A percentile compares a stretch with the other conserved stretches of the same genome.
Evolutionary conservation across 2,888 invertebrate genomes (phyloP).

Genomic region (Lycia hirtaria): DNA sequence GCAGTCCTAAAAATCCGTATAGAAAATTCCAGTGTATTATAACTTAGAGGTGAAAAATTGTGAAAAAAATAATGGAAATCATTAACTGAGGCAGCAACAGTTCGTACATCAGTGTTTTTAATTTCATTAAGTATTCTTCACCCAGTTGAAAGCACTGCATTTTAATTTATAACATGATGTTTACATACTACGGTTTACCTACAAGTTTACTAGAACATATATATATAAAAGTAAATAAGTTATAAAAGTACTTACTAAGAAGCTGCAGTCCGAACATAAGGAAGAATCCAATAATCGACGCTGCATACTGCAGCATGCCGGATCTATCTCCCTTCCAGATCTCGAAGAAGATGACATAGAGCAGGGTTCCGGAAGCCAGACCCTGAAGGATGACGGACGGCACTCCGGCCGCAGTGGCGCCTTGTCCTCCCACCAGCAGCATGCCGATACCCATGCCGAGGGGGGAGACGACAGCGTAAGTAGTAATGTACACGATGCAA

Average conservation of each 20-base stretch:
- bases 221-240: no score
- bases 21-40: no score
- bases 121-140: no score
- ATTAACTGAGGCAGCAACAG: no score
- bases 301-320: constrained; percentile 88
- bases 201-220: no score
- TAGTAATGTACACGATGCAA: constrained; percentile 88
- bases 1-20: no score
- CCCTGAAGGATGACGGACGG: constrained; percentile 91
- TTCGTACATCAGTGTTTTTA: no score
- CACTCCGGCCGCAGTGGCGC: constrained; percentile 85
- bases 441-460: constrained; percentile 92
- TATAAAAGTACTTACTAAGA: constrained; percentile 79
- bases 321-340: constrained; percentile 87
- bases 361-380: constrained; percentile 95
- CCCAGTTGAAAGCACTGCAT: no score
- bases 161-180: no score
- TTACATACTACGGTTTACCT: no score
- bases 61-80: no score
- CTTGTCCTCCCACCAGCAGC: constrained; percentile 85
- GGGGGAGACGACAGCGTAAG: constrained; percentile 92
- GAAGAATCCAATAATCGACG: constrained; percentile 88
- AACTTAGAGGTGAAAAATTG: no score
- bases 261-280: constrained; percentile 90
- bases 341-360: constrained; percentile 99